phyloP scores from a whole-genome alignment of 1,140 invertebrate genomes.

The Aphaenogaster floridana region DNA sequence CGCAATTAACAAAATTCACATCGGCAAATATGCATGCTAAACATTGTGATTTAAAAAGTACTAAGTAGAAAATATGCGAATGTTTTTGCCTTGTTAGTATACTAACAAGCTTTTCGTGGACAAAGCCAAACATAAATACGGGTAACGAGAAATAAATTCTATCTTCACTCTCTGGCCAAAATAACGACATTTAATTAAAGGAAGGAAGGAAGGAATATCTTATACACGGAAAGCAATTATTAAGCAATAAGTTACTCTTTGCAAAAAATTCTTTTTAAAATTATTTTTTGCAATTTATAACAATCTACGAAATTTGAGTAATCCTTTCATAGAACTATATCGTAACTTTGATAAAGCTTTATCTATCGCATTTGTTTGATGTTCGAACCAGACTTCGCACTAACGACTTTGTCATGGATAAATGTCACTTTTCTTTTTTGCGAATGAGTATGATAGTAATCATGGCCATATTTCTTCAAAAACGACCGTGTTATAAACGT shows the following conservation, averaged over 20 bases:
- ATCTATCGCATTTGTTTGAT: background rate
- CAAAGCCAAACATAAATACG: background rate
- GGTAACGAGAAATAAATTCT: background rate
- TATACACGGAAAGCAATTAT: background rate
- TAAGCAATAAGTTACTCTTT: background rate
- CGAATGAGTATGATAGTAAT: conserved; percentile 18
- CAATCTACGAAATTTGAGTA: background rate
- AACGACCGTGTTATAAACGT: background rate
- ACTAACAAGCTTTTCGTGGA: too few relatives aligned
- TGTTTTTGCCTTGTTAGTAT: background rate
- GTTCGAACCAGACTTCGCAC: background rate
- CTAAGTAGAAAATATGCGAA: background rate
- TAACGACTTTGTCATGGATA: conserved; percentile 4
- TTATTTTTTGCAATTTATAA: background rate
- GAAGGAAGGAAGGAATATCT: background rate
- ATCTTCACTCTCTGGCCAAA: too few relatives aligned
- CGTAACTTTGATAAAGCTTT: background rate
- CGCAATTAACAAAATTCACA: background rate
- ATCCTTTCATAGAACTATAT: background rate
- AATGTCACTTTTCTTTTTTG: conserved; percentile 14
- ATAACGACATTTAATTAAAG: background rate
- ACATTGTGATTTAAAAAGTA: background rate
- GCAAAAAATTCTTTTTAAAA: too few relatives aligned
- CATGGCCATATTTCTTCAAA: background rate
- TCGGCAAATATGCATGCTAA: background rate